Percentiles rank a stretch among this genome's conserved stretches.
Conservation (phyloP, 2,888 invertebrate species). For the Drosophila pullipes region DNA sequence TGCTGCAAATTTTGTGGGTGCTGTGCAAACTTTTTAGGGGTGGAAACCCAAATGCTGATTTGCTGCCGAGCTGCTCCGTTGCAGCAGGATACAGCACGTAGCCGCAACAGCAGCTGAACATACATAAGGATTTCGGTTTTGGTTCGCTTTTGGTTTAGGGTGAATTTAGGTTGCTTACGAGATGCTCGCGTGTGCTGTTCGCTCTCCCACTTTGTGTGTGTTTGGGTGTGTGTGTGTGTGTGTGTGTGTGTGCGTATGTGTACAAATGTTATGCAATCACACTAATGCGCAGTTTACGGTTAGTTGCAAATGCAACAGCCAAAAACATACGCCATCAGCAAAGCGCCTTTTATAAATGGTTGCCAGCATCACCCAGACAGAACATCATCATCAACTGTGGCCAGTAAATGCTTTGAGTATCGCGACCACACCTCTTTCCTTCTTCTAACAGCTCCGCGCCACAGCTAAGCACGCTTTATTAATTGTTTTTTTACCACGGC, state of each 20-base stretch:
- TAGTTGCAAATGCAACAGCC: conserved; percentile 44
- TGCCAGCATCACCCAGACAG: conserved; percentile 47
- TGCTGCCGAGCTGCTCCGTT: background rate
- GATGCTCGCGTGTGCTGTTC: conserved; percentile 12
- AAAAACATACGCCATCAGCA: conserved; percentile 43
- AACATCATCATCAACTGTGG: conserved; percentile 60
- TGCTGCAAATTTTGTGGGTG: conserved; percentile 64
- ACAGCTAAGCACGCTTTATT: conserved; percentile 52
- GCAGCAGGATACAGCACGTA: conserved; percentile 64
- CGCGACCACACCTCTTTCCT: conserved; percentile 13
- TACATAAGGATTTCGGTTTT: conserved; percentile 73
- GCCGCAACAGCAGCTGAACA: conserved; percentile 69
- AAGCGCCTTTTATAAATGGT: conserved; percentile 72
- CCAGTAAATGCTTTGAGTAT: conserved; percentile 23
- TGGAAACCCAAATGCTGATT: conserved; percentile 9
- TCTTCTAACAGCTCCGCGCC: background rate
- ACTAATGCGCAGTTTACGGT: conserved; percentile 78
- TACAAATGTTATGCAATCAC: conserved; percentile 76
- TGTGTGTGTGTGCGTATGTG: conserved; percentile 15
- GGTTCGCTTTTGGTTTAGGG: conserved; percentile 63
- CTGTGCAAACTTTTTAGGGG: conserved; percentile 66
- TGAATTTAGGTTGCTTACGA: conserved; percentile 40
- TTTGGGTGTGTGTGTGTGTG: conserved; percentile 2
- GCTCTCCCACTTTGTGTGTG: background rate
- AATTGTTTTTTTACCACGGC: conserved; percentile 47